phyloP scores from a whole-genome alignment of 2,113 vertebrate genomes.

The Strix uralensis region DNA sequence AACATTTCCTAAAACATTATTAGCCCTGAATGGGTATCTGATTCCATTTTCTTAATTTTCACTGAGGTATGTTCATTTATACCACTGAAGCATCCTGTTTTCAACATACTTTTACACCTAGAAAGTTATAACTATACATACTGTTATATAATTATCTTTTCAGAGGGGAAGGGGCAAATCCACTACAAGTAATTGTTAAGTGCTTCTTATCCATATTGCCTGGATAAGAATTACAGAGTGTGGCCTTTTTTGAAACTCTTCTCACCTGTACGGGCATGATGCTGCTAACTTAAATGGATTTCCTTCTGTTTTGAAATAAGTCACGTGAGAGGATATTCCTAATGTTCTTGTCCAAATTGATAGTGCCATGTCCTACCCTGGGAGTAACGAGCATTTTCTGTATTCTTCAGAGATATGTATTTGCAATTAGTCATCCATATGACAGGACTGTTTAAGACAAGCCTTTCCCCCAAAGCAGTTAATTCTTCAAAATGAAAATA shows the following conservation, averaged over 20 bases:
- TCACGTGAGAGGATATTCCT: not conserved
- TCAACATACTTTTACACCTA: not conserved
- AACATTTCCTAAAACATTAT: not conserved
- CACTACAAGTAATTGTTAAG: not conserved
- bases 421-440: slow-evolving; percentile 66
- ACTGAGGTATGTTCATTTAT: not conserved
- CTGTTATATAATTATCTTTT: not conserved
- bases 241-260: not conserved
- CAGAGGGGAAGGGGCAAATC: not conserved
- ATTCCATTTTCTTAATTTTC: not conserved
- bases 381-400: not conserved
- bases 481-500: slow-evolving; percentile 79
- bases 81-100: not conserved
- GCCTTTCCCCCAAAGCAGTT: slow-evolving; percentile 68
- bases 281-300: not conserved
- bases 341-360: not conserved
- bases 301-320: slow-evolving; percentile 25
- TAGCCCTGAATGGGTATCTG: not conserved
- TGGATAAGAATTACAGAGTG: not conserved
- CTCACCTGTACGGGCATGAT: not conserved
- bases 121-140: not conserved
- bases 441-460: slow-evolving; percentile 61
- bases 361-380: not conserved
- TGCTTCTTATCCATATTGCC: not conserved
- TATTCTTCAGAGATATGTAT: slow-evolving; percentile 14